Conservation (phyloP, 1,140 invertebrate species). For the Teleopsis dalmanni region DNA sequence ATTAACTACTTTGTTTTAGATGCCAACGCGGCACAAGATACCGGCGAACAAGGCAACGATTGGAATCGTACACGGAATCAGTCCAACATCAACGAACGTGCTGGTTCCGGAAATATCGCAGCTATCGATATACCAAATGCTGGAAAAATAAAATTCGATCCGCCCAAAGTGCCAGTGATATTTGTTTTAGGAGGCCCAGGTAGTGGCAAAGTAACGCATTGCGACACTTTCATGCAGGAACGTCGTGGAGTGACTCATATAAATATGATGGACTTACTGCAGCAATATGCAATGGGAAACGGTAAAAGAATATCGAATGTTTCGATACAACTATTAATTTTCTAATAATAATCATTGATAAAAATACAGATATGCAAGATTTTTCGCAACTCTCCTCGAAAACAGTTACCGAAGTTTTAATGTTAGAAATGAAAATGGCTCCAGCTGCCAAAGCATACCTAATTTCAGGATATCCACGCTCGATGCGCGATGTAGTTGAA, state of each 20-base stretch:
- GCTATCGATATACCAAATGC: conserved; percentile 58
- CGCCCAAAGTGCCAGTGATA: conserved; percentile 75
- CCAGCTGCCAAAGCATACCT: conserved; percentile 85
- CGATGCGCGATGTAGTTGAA: conserved; percentile 83
- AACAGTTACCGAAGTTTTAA: conserved; percentile 79
- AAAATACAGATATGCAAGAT: conserved; percentile 68
- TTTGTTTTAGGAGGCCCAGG: conserved; percentile 83
- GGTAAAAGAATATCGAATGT: conserved; percentile 47
- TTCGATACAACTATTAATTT: neutral
- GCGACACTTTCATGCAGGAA: conserved; percentile 79
- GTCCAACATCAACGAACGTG: conserved; percentile 22
- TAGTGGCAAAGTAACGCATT: conserved; percentile 88
- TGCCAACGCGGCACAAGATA: conserved; percentile 62
- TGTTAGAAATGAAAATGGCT: conserved; percentile 90
- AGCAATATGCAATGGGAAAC: conserved; percentile 80
- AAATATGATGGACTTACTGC: conserved; percentile 82
- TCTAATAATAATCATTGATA: conserved; percentile 5
- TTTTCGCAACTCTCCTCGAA: conserved; percentile 74
- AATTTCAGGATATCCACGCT: conserved; percentile 91
- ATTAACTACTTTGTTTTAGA: too few relatives aligned
- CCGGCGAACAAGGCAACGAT: conserved; percentile 54
- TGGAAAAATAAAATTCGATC: conserved; percentile 71
- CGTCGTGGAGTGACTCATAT: conserved; percentile 75
- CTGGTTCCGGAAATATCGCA: conserved; percentile 24
- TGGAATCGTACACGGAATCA: conserved; percentile 40